Conservation (phyloP, 2,113 vertebrate species). For the Colaptes auratus region DNA sequence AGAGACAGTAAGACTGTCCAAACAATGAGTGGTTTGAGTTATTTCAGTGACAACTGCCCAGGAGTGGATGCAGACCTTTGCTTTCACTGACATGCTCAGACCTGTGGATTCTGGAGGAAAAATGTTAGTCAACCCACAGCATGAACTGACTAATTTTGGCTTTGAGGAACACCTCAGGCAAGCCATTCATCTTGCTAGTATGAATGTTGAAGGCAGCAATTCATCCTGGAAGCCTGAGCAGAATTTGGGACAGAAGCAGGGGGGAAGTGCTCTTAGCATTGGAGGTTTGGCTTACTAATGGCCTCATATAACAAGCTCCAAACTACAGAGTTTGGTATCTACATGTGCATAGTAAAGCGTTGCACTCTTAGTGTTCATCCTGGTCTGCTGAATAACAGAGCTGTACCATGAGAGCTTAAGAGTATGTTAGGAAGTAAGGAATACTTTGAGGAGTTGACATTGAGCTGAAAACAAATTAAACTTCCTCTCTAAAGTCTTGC, state of each 20-base stretch:
- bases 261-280: background rate
- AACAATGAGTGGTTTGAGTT: background rate
- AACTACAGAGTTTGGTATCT: background rate
- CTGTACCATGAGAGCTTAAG: background rate
- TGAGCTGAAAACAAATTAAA: conserved; percentile 59
- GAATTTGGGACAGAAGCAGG: background rate
- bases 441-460: conserved; percentile 6
- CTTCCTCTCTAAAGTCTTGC: conserved; percentile 27
- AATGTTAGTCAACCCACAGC: background rate
- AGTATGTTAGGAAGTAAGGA: conserved; percentile 21
- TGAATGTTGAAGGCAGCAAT: background rate
- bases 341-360: background rate
- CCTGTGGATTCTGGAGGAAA: background rate
- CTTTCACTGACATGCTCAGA: background rate
- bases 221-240: background rate
- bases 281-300: background rate
- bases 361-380: background rate
- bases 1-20: background rate
- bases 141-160: background rate
- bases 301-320: background rate
- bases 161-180: background rate
- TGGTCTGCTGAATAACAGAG: background rate
- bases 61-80: background rate
- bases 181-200: background rate
- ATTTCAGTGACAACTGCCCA: background rate